Evolutionary conservation across 2,797 vertebrate genomes (phyloP).

Genomic region (Stomatorhinus walkeri): DNA sequence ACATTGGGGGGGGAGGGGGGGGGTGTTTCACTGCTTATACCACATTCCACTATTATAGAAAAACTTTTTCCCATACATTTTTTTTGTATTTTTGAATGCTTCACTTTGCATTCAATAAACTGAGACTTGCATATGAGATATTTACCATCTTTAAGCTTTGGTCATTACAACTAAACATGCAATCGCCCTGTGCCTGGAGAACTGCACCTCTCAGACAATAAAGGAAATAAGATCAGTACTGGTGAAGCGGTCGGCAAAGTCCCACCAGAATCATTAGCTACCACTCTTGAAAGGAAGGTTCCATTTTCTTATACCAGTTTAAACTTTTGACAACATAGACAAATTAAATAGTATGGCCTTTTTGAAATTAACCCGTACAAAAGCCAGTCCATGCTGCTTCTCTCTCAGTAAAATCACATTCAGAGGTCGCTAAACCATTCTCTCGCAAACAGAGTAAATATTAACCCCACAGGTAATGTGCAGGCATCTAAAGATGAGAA

Average conservation of each 20-base stretch:
- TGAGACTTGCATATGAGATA: constrained; percentile 58
- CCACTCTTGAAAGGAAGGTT: constrained; percentile 61
- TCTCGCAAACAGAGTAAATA: constrained; percentile 57
- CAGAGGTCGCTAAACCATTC: constrained; percentile 73
- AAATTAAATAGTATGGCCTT: constrained; percentile 76
- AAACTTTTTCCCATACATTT: neutral
- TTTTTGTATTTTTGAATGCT: constrained; percentile 17
- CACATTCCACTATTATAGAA: constrained; percentile 14
- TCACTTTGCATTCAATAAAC: constrained; percentile 54
- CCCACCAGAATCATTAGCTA: constrained; percentile 40
- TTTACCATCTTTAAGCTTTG: constrained; percentile 61
- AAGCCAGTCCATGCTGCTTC: constrained; percentile 69
- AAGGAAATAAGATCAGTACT: constrained; percentile 21
- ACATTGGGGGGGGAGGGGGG: neutral
- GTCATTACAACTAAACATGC: constrained; percentile 55
- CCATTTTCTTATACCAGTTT: constrained; percentile 65
- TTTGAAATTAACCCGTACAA: constrained; percentile 73
- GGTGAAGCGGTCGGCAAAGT: constrained; percentile 23
- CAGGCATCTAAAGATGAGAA: constrained; percentile 51
- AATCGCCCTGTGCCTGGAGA: constrained; percentile 35
- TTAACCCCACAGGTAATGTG: constrained; percentile 63
- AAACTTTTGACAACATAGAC: constrained; percentile 63
- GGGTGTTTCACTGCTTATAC: constrained; percentile 23
- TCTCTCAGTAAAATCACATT: constrained; percentile 75
- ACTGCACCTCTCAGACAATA: constrained; percentile 17